Evolutionary conservation across 2,797 vertebrate genomes (phyloP), one percentile per base, ranked within the genome.

Genomic region (Notolabrus celidotus): DNA sequence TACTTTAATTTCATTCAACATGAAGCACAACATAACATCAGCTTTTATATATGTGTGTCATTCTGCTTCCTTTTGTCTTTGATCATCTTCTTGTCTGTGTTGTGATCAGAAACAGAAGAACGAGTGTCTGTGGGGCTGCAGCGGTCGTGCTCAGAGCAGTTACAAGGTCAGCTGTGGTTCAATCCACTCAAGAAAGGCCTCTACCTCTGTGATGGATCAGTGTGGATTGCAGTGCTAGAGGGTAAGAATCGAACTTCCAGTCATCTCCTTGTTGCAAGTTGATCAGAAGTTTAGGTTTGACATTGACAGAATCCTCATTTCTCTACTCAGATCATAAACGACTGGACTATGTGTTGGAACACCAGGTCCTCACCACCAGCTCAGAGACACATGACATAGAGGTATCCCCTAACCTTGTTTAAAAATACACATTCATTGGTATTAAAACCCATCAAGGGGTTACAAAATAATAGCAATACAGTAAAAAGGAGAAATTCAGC

Each of bases 361-460:
- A 97, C 47, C 97, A 99, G 90, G 93, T 94, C 67, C 88, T 99
- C 74, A 74, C 86, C 80, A 98, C 97, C 60, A 92, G 82, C 88
- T 96, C 97, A 0, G 97, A 99, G 91, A 97, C 97, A 0, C 94
- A 98, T 75, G 97, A 97, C 36, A 50, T 98, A 0, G 97, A 99
- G 93, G 92, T 93, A 92, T 59, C 49, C 20, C 56, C 56, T 22
- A 19, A 50, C 3, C 19, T 38, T 34, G 7, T 69, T 8, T 25
- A 63, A 41, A 27, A 62, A 22, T 25, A 0, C 6, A 19, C 16
- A 19, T 53, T 39, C 46, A 8, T 39, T 39, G 10, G 1, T 46
- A n/a, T n/a, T n/a, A n/a, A n/a, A n/a, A n/a, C n/a, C n/a, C n/a
- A n/a, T n/a, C n/a, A n/a, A n/a, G n/a, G n/a, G n/a, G n/a, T n/a